These are phyloP conservation scores for Craterocephalus amniculus DNA, from an alignment of 2,797 vertebrate species.

Conservation along the genomic window DNA sequence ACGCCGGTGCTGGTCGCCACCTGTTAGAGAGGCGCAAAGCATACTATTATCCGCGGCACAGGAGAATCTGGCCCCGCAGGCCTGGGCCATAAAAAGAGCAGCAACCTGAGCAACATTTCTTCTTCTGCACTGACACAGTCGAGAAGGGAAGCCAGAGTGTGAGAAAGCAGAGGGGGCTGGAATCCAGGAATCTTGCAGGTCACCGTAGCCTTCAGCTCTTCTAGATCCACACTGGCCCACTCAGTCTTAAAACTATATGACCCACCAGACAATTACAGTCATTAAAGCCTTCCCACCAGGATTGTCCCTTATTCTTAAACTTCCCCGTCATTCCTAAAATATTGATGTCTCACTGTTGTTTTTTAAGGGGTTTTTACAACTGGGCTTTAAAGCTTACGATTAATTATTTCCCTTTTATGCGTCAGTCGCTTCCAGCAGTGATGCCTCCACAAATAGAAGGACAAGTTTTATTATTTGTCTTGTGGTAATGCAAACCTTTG, in stretches of 20 bases:
- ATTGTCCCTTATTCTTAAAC: slow-evolving; percentile 50
- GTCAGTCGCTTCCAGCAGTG: slow-evolving; percentile 30
- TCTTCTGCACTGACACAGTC: slow-evolving; percentile 48
- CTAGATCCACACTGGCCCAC: slow-evolving; percentile 48
- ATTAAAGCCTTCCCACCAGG: slow-evolving; percentile 69
- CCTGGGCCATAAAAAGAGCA: slow-evolving; percentile 76
- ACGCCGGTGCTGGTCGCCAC: slow-evolving; percentile 76
- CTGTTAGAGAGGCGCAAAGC: slow-evolving; percentile 79
- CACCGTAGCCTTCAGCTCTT: slow-evolving; percentile 71
- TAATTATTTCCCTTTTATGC: slow-evolving; percentile 21
- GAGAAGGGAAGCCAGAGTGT: slow-evolving; percentile 50
- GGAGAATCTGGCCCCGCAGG: slow-evolving; percentile 84
- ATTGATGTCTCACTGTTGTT: slow-evolving; percentile 43
- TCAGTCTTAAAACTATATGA: slow-evolving; percentile 72
- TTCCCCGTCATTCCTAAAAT: slow-evolving; percentile 33
- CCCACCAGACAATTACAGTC: slow-evolving; percentile 69
- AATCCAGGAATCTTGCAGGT: slow-evolving; percentile 66
- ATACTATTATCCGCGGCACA: slow-evolving; percentile 81
- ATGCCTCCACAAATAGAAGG: slow-evolving; percentile 3
- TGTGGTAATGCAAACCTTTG: slow-evolving; percentile 29
- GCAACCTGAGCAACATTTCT: slow-evolving; percentile 64
- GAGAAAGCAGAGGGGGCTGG: slow-evolving; percentile 62
- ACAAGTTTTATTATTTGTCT: slow-evolving; percentile 9
- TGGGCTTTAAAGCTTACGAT: slow-evolving; percentile 23
- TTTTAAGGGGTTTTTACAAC: slow-evolving; percentile 34